Conservation (phyloP, 2,888 invertebrate genomes). For the Ditylenchus weischeri region DNA sequence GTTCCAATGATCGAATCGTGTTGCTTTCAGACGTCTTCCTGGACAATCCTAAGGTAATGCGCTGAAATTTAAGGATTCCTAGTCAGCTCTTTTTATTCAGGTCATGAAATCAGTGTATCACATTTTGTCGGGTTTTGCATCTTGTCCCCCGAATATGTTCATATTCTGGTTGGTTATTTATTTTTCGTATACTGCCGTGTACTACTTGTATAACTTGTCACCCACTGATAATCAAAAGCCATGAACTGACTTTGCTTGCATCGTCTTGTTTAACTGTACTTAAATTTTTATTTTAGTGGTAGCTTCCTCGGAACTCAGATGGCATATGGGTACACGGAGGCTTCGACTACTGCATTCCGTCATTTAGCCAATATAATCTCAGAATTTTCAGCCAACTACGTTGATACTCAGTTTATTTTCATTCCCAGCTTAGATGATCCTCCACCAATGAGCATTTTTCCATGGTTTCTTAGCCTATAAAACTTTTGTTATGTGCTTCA, state of each 20-base stretch:
- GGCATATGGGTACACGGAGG: constrained; percentile 21
- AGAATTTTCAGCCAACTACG: constrained; percentile 70
- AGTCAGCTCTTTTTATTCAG: constrained; percentile 46
- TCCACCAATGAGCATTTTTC: constrained; percentile 64
- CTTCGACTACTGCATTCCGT: constrained; percentile 29
- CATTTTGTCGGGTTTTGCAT: constrained; percentile 77
- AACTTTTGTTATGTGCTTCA: neutral
- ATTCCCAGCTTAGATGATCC: constrained; percentile 73
- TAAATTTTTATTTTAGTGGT: constrained; percentile 8
- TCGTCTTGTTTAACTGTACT: too few relatives aligned
- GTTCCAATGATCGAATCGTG: constrained; percentile 67
- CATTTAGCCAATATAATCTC: constrained; percentile 73
- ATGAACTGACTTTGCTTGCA: too few relatives aligned
- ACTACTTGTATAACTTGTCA: constrained; percentile 18
- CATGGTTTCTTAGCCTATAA: constrained; percentile 65
- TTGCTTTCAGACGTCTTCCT: constrained; percentile 91
- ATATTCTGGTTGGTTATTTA: constrained; percentile 66
- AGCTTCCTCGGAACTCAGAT: constrained; percentile 17
- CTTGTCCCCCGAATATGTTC: constrained; percentile 84
- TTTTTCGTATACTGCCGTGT: too few relatives aligned
- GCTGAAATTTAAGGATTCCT: neutral
- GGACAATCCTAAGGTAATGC: constrained; percentile 73
- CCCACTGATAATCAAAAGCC: too few relatives aligned
- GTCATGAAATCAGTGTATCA: constrained; percentile 74
- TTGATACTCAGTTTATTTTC: constrained; percentile 79